phyloP scores from a whole-genome alignment of 2,113 vertebrate species.

The Salvelinus namaycush region DNA sequence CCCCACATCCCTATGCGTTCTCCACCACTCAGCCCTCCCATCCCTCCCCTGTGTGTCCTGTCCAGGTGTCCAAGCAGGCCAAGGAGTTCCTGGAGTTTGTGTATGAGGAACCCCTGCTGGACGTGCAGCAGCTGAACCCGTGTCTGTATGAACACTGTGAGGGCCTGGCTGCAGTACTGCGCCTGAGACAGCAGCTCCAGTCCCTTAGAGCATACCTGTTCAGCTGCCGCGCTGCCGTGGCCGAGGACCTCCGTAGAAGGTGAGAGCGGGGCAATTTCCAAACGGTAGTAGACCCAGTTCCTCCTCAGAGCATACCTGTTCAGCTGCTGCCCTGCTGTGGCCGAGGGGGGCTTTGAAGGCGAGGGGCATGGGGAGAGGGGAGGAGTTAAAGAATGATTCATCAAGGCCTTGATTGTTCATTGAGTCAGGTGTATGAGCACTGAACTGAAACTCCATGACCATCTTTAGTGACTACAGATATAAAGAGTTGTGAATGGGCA shows the following conservation, averaged over 20 bases:
- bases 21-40: neutral
- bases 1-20: neutral
- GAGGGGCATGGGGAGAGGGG: no score
- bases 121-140: conserved; percentile 94
- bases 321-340: no score
- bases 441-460: no score
- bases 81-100: conserved; percentile 99
- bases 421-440: no score
- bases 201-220: conserved; percentile 96
- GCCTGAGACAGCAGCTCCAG: conserved; percentile 89
- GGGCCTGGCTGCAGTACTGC: conserved; percentile 82
- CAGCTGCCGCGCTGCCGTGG: conserved; percentile 91
- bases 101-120: conserved; percentile 94
- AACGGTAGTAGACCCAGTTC: no score
- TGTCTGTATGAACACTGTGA: conserved; percentile 91
- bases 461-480: no score
- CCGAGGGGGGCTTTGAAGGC: no score
- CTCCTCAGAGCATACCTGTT: no score
- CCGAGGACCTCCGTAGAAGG: conserved; percentile 95
- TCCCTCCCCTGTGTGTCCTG: neutral
- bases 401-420: no score
- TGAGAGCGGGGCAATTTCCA: conserved; percentile 43
- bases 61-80: conserved; percentile 93
- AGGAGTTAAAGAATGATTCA: no score
- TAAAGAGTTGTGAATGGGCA: no score